These are phyloP conservation scores for Himalopsyche phryganea DNA, from an alignment of 1,140 invertebrate genomes.

Conservation along the genomic window DNA sequence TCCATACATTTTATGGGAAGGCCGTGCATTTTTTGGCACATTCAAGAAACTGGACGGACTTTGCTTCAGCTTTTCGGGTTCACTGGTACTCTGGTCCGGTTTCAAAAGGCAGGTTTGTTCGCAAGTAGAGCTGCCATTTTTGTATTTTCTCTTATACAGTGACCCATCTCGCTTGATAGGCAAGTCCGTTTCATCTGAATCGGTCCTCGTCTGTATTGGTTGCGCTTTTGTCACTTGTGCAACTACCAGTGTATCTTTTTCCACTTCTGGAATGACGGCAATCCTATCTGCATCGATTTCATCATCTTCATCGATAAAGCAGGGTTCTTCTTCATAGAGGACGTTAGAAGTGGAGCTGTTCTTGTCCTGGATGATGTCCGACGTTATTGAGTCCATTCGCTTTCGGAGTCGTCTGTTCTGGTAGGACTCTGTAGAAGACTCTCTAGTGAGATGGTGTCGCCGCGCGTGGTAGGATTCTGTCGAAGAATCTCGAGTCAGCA, in stretches of 20 bases:
- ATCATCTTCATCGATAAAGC: constrained; percentile 51
- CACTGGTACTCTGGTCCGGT: constrained; percentile 11
- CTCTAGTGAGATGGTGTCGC: constrained; percentile 45
- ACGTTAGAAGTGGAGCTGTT: constrained; percentile 32
- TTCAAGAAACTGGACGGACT: constrained; percentile 30
- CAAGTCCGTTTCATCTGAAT: constrained; percentile 10
- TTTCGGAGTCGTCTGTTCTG: constrained; percentile 37
- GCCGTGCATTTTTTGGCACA: constrained; percentile 37
- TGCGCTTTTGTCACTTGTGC: background rate
- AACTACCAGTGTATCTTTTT: constrained; percentile 10
- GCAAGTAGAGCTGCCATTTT: constrained; percentile 17
- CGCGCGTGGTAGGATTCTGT: constrained; percentile 37
- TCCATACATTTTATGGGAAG: constrained; percentile 41
- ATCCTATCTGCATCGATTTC: constrained; percentile 31
- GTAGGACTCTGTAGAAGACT: constrained; percentile 44
- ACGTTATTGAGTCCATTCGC: constrained; percentile 32
- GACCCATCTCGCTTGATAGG: constrained; percentile 28
- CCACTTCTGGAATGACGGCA: constrained; percentile 17
- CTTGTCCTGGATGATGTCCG: constrained; percentile 22
- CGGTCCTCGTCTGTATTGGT: constrained; percentile 1
- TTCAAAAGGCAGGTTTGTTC: constrained; percentile 24
- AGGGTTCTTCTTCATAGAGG: constrained; percentile 50
- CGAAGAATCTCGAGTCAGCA: constrained; percentile 30
- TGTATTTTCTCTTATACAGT: constrained; percentile 29
- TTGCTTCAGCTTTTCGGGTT: constrained; percentile 21